Evolutionary conservation across 2,888 invertebrate genomes (phyloP), one percentile per base, ranked within the genome.

Genomic region (Monopis laevigella): DNA sequence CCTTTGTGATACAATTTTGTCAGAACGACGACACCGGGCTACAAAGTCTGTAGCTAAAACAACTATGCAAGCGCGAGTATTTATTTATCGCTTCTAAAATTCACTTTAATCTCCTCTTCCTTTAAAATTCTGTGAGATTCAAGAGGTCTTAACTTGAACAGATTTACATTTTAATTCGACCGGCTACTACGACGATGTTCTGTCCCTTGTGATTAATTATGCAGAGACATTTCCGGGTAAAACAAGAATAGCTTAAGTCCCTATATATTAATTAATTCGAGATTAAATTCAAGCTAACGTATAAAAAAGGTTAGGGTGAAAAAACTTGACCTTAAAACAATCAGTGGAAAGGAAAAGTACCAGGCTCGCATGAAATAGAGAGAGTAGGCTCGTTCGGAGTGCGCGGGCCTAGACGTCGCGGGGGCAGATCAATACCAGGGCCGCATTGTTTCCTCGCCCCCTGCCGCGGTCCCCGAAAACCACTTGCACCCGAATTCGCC

Each of bases 361-460:
- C n/a, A 32, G 71, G 71, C 54, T 55, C 56, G 67, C 72, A 74
- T 70, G 62, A 56, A 52, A 50, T 51, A 52, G 16, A 50, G 53
- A 49, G 51, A 47, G 65, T 67, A 62, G 64, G 65, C 71, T n/a
- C n/a, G n/a, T n/a, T n/a, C n/a, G n/a, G n/a, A 64, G 58, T 62
- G 65, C 65, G 67, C 59, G 51, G 46, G 48, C 48, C 56, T 59
- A 54, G 64, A 29, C 30, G 29, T 21, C 16, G 27, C 4, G 39
- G 6, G 26, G 65, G 66, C 60, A 67, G 75, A 77, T 77, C 75
- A 74, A 77, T 77, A 75, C 59, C 59, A 62, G 58, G 74, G 74
- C 71, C 78, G 77, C 78, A 77, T 77, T 77, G 77, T 78, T 77
- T 62, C 68, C 60, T 62, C 52, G 56, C 54, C 51, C 55, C 52